Evolutionary conservation across 2,888 invertebrate species (phyloP).

Genomic region (Pardosa pseudoannulata): DNA sequence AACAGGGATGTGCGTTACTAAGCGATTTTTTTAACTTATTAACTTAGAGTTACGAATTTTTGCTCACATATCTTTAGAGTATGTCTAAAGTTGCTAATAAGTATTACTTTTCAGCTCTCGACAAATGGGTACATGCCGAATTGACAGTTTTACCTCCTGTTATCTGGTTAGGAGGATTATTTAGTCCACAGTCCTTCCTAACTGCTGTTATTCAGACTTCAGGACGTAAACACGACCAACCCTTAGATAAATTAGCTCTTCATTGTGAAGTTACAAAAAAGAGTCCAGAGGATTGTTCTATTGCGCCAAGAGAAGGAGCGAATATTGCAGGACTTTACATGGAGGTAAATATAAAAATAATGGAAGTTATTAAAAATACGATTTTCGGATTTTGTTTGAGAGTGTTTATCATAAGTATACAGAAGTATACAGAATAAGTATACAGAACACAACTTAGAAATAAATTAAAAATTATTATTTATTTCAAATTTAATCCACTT

Average conservation of each 20-base stretch:
- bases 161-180: conserved; percentile 98
- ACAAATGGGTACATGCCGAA: conserved; percentile 88
- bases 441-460: no score
- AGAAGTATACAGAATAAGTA: no score
- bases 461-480: no score
- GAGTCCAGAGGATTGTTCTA: conserved; percentile 95
- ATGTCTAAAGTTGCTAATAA: no score
- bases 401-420: no score
- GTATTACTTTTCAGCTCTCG: conserved; percentile 85
- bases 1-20: no score
- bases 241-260: conserved; percentile 96
- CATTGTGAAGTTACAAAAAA: conserved; percentile 99
- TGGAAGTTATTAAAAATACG: no score
- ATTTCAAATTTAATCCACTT: no score
- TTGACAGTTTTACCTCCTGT: conserved; percentile 95
- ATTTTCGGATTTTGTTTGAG: no score
- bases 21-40: no score
- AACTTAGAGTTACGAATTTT: no score
- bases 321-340: conserved; percentile 90
- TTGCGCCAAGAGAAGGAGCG: conserved; percentile 92
- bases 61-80: no score
- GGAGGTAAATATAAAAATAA: conserved; percentile 75
- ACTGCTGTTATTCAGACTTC: conserved; percentile 99
- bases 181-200: conserved; percentile 96
- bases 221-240: conserved; percentile 93